These are phyloP conservation scores for Acipenser transmontanus DNA, from an alignment of 2,797 vertebrate species.

Conservation along the genomic window DNA sequence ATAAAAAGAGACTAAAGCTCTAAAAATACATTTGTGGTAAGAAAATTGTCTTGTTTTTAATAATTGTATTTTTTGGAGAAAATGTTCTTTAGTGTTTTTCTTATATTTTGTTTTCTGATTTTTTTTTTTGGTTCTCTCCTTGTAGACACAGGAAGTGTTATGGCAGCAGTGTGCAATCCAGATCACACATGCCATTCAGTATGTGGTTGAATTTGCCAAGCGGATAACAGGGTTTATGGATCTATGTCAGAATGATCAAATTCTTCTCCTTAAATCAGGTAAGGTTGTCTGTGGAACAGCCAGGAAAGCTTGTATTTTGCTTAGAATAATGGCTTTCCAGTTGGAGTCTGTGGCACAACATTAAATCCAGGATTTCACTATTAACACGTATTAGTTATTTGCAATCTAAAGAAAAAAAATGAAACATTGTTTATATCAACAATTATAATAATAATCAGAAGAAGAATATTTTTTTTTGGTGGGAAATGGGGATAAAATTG, in stretches of 20 bases:
- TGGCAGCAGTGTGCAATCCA: conserved; percentile 99
- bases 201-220: conserved; percentile 97
- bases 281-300: conserved; percentile 28
- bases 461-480: neutral
- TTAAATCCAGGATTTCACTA: no score
- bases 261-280: conserved; percentile 98
- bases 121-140: conserved; percentile 26
- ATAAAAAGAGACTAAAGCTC: no score
- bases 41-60: neutral
- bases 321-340: no score
- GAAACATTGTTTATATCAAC: no score
- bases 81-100: conserved; percentile 6
- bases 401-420: no score
- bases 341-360: no score
- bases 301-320: no score
- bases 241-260: conserved; percentile 99
- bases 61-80: conserved; percentile 6
- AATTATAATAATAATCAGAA: no score
- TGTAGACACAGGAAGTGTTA: conserved; percentile 85
- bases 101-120: conserved; percentile 9
- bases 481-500: neutral
- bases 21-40: no score
- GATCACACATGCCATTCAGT: conserved; percentile 97
- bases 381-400: no score
- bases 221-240: conserved; percentile 99